These are phyloP conservation scores for Philantomba maxwellii DNA, from an alignment of 2,113 vertebrate genomes.

Conservation along the genomic window DNA sequence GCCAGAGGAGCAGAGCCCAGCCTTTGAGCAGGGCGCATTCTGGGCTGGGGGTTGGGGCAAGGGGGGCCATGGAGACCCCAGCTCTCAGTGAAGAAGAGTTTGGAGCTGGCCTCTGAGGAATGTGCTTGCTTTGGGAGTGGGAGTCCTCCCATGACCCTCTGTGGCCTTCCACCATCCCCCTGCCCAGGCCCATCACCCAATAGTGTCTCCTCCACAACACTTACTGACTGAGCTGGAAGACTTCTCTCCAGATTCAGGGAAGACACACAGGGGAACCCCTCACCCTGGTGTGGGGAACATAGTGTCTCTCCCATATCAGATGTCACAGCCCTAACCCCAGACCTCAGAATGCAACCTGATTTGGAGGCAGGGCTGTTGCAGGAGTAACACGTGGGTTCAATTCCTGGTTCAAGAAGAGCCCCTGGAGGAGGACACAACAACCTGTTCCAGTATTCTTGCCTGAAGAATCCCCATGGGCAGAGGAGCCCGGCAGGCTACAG, in stretches of 20 bases:
- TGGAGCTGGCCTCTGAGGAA: too few species aligned
- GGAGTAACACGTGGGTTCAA: neutral
- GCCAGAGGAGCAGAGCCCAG: neutral
- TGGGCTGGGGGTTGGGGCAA: neutral
- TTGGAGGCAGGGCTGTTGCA: neutral
- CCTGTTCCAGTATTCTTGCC: neutral
- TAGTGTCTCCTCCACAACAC: neutral
- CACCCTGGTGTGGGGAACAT: neutral
- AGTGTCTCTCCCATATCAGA: neutral
- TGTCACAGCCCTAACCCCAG: neutral
- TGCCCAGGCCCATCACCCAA: neutral
- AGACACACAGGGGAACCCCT: neutral
- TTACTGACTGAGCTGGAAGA: neutral
- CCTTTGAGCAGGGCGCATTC: fast-evolving
- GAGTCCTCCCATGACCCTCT: neutral
- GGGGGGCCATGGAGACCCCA: neutral
- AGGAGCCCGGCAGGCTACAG: neutral
- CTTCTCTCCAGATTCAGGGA: neutral
- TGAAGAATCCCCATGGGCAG: neutral
- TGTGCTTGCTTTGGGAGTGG: neutral
- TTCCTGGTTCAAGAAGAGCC: neutral
- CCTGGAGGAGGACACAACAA: neutral
- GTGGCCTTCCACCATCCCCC: neutral
- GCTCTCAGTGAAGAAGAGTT: neutral
- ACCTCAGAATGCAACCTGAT: neutral